Evolutionary conservation across 2,113 vertebrate species (phyloP).

Genomic region (Gulo gulo): DNA sequence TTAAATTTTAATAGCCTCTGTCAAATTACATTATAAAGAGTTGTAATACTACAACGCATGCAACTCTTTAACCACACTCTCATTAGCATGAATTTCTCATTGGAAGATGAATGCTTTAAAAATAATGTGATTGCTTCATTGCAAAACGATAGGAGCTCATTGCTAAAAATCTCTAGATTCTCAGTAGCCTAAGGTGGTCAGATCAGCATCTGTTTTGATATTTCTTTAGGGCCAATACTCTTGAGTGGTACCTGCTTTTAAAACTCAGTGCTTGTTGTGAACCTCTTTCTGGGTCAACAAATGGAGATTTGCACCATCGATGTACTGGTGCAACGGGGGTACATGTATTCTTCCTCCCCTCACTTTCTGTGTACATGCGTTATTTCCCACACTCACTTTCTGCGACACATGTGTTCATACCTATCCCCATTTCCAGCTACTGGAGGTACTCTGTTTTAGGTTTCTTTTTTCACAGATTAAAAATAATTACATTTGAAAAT

Average conservation of each 20-base stretch:
- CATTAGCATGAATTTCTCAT: background rate
- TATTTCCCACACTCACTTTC: background rate
- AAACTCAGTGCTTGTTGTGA: background rate
- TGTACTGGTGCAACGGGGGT: too few relatives aligned
- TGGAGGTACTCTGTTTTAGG: background rate
- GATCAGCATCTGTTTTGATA: background rate
- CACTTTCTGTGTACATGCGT: background rate
- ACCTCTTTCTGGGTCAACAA: background rate
- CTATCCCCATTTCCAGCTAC: background rate
- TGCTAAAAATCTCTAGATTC: background rate
- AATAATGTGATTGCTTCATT: constrained; percentile 62
- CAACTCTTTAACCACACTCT: background rate
- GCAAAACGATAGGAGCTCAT: background rate
- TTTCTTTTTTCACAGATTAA: background rate
- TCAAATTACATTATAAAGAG: background rate
- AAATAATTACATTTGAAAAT: constrained; percentile 22
- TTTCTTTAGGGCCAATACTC: background rate
- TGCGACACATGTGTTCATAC: too few relatives aligned
- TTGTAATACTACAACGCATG: background rate
- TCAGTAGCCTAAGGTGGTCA: background rate
- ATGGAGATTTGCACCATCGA: background rate
- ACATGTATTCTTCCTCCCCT: too few relatives aligned
- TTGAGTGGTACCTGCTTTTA: background rate
- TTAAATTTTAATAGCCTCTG: background rate
- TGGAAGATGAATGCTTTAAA: constrained; percentile 38